Percentiles rank a stretch among this genome's conserved stretches.
phyloP scores from a whole-genome alignment of 2,888 invertebrate genomes.

The Agriopis marginaria region DNA sequence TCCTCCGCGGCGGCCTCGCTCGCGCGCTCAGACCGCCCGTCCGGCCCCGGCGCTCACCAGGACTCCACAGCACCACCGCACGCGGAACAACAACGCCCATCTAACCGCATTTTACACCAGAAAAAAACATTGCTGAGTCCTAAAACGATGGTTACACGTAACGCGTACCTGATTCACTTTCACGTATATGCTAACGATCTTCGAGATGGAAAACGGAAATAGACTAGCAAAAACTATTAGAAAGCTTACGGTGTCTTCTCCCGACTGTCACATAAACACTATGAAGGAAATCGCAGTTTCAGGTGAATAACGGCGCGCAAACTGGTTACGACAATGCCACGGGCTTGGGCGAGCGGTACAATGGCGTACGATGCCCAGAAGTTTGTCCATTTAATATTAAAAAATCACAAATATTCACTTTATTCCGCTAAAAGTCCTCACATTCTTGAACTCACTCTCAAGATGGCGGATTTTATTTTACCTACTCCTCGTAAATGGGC shows the following conservation, averaged over 20 bases:
- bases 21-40: slow-evolving; percentile 69
- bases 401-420: slow-evolving; percentile 79
- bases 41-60: slow-evolving; percentile 73
- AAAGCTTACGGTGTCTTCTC: slow-evolving; percentile 85
- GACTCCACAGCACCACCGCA: slow-evolving; percentile 73
- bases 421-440: slow-evolving; percentile 82
- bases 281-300: slow-evolving; percentile 80
- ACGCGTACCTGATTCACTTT: slow-evolving; percentile 78
- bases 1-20: slow-evolving; percentile 68
- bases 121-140: slow-evolving; percentile 76
- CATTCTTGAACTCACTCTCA: slow-evolving; percentile 88
- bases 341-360: slow-evolving; percentile 59
- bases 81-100: slow-evolving; percentile 82
- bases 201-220: slow-evolving; percentile 84
- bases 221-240: slow-evolving; percentile 86
- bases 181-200: slow-evolving; percentile 81
- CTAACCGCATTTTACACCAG: slow-evolving; percentile 82
- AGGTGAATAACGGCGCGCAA: slow-evolving; percentile 65
- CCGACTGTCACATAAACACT: slow-evolving; percentile 84
- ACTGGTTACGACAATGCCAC: slow-evolving; percentile 64
- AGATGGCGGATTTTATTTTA: slow-evolving; percentile 88
- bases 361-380: slow-evolving; percentile 66
- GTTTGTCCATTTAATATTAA: slow-evolving; percentile 79
- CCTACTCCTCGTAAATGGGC: slow-evolving; percentile 86
- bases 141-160: slow-evolving; percentile 62